Evolutionary conservation across 64 coral and sea anemone species (phyloP).

Genomic region (Exaiptasia diaphana): DNA sequence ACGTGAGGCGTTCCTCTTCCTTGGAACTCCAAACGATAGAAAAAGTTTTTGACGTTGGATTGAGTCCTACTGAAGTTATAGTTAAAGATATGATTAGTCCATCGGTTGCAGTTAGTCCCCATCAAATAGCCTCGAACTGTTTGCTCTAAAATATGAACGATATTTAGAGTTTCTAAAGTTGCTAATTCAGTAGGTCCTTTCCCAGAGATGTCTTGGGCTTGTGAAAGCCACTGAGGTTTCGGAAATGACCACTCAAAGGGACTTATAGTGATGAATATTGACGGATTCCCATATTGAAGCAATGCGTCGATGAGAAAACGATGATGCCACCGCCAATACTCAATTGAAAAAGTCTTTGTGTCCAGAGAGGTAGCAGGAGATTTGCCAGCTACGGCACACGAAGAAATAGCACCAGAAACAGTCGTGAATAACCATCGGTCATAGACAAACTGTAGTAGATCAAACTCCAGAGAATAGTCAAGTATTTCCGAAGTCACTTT

Average conservation of each 20-base stretch:
- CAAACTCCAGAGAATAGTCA: conserved; percentile 25
- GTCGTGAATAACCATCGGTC: conserved; percentile 57
- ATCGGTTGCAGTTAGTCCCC: conserved; percentile 37
- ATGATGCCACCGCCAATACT: conserved; percentile 57
- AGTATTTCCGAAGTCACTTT: conserved; percentile 1
- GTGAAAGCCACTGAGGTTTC: neutral
- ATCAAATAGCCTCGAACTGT: conserved; percentile 7
- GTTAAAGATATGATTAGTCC: conserved; percentile 29
- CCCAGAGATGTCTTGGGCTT: neutral
- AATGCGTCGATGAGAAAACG: neutral
- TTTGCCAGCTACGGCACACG: neutral
- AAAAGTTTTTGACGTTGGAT: too few relatives aligned
- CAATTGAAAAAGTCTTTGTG: conserved; percentile 27
- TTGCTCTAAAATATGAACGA: conserved; percentile 49
- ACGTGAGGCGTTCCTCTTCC: conserved; percentile 39
- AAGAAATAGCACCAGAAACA: conserved; percentile 21
- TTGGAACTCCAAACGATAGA: conserved; percentile 63
- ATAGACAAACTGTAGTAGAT: conserved; percentile 33
- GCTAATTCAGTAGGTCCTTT: neutral
- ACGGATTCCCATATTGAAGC: neutral
- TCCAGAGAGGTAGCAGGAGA: conserved; percentile 14
- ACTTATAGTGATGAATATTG: neutral
- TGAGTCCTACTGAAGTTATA: neutral
- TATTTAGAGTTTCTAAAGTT: neutral
- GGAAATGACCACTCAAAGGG: conserved; percentile 14